A percentile compares a stretch with the other conserved stretches of the same genome.
Evolutionary conservation across 2,113 vertebrate species (phyloP).

Genomic region (Rutilus rutilus): DNA sequence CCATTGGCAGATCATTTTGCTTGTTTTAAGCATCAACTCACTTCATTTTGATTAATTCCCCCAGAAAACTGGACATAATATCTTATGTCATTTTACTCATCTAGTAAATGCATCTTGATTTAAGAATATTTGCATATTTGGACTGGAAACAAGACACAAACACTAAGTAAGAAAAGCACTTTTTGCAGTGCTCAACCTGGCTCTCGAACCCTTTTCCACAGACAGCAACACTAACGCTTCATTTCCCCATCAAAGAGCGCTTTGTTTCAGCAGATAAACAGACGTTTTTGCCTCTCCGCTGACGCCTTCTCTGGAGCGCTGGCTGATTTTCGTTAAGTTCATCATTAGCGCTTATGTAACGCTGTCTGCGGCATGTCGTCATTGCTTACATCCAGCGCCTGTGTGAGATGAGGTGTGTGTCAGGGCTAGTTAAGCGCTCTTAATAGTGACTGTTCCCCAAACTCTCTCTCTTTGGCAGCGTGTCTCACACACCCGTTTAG

Average conservation of each 20-base stretch:
- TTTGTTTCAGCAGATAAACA: constrained; percentile 34
- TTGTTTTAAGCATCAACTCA: too few relatives aligned
- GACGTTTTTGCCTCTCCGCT: not conserved
- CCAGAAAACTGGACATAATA: too few relatives aligned
- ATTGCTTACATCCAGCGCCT: constrained; percentile 57
- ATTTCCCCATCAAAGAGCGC: not conserved
- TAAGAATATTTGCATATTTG: too few relatives aligned
- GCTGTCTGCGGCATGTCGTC: constrained; percentile 57
- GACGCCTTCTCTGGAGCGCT: not conserved
- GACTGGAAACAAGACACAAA: too few relatives aligned
- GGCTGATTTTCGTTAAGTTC: constrained; percentile 32
- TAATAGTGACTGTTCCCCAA: constrained; percentile 53
- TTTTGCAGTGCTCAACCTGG: not conserved
- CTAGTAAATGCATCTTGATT: too few relatives aligned
- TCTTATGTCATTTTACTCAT: too few relatives aligned
- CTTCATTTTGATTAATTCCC: too few relatives aligned
- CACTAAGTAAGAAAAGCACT: too few relatives aligned
- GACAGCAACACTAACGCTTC: not conserved
- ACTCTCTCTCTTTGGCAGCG: constrained; percentile 55
- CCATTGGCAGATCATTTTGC: too few relatives aligned
- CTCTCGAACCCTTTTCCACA: constrained; percentile 1
- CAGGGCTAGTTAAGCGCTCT: constrained; percentile 45
- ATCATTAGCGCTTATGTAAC: constrained; percentile 70
- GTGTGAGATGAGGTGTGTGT: constrained; percentile 41
- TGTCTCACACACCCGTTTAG: constrained; percentile 43